Percentiles rank a stretch among this genome's conserved stretches.
These are phyloP conservation scores for Steatornis caripensis DNA, from an alignment of 2,113 vertebrate genomes.

Conservation along the genomic window DNA sequence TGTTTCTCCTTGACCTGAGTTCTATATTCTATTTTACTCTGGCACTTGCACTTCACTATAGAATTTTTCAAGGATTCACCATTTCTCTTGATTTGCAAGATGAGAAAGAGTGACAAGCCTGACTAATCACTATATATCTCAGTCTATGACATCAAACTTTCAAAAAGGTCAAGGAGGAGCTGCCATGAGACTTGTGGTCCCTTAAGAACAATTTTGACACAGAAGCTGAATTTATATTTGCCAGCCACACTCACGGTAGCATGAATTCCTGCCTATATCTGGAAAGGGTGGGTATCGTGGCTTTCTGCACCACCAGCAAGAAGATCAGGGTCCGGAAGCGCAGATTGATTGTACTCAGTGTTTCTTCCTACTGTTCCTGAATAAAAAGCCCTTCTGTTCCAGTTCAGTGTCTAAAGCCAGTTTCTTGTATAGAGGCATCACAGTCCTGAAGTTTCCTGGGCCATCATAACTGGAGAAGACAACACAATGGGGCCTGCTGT, in stretches of 20 bases:
- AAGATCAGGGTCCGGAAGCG: background rate
- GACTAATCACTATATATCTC: background rate
- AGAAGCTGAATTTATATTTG: background rate
- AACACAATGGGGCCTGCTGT: background rate
- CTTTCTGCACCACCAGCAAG: background rate
- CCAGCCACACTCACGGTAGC: background rate
- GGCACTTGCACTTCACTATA: background rate
- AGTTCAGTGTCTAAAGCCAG: background rate
- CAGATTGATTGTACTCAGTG: background rate
- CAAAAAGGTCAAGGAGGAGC: background rate
- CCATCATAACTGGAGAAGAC: background rate
- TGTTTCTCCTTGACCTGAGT: background rate
- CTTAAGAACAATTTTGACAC: background rate
- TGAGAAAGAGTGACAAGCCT: background rate
- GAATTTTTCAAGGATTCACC: background rate
- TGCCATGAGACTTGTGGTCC: background rate
- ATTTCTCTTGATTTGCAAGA: background rate
- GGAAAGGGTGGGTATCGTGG: background rate
- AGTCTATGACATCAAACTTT: background rate
- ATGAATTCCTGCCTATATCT: background rate
- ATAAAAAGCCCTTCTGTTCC: background rate
- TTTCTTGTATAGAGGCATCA: background rate
- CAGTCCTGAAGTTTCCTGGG: background rate
- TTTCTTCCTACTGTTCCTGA: background rate
- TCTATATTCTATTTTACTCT: background rate